Percentiles rank a stretch among this genome's conserved stretches.
These are phyloP conservation scores for Scarus forsteni DNA, from an alignment of 2,797 vertebrate genomes.

Conservation along the genomic window DNA sequence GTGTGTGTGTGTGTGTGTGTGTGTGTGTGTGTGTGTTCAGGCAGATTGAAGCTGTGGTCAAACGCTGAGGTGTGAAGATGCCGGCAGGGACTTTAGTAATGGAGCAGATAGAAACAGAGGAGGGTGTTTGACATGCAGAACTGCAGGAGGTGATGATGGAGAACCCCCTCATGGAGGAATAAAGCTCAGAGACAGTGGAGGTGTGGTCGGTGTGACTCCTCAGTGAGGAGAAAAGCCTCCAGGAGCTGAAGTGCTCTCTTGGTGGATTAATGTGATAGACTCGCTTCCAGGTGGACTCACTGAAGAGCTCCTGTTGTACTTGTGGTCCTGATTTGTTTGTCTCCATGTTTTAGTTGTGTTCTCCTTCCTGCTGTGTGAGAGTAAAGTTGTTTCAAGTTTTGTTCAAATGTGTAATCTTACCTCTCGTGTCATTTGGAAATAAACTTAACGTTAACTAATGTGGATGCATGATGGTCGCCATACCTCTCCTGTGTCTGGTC, in stretches of 20 bases:
- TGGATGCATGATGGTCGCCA: too few species aligned
- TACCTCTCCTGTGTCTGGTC: too few species aligned
- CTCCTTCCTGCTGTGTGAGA: too few species aligned
- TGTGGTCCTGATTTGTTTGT: not conserved
- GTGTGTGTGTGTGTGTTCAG: slow-evolving; percentile 22
- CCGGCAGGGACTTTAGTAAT: slow-evolving; percentile 49
- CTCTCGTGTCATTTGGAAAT: too few species aligned
- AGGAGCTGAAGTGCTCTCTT: not conserved
- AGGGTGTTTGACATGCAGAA: slow-evolving; percentile 30
- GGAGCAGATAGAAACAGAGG: slow-evolving; percentile 33
- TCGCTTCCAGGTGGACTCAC: not conserved
- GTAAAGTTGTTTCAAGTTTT: too few species aligned
- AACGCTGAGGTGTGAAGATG: slow-evolving; percentile 40
- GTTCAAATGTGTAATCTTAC: too few species aligned
- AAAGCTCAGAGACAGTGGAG: not conserved
- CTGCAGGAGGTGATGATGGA: slow-evolving; percentile 12
- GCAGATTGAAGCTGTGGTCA: slow-evolving; percentile 36
- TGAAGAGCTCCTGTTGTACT: not conserved
- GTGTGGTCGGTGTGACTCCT: not conserved
- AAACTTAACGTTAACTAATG: too few species aligned
- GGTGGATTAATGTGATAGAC: not conserved
- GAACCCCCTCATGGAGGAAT: slow-evolving; percentile 1
- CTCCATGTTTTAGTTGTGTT: too few species aligned
- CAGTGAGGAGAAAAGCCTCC: not conserved
- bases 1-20: slow-evolving; percentile 24